Base-by-base conservation (phyloP, 1,140 invertebrate genomes). In the Trichoplusia ni region DNA sequence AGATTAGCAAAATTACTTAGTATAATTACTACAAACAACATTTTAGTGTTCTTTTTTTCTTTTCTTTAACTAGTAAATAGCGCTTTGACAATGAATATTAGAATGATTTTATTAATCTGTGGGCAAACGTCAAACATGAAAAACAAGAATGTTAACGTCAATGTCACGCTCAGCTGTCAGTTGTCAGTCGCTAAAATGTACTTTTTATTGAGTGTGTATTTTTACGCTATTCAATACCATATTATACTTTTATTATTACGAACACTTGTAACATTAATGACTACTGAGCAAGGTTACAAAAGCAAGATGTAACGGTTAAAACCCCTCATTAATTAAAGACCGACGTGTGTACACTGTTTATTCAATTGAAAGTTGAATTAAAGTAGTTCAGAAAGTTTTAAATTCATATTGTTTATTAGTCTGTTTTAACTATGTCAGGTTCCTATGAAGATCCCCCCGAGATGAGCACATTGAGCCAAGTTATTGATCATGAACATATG, bases 401-500 rank as follows among this genome's bases (percentile, higher is more conserved):
- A 27, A 58, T 38, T 11, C 37, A 25, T 54, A 14, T 54, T 25
- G 35, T 51, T 47, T 72, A 69, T 73, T 58, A 63, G 61, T 31
- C 53, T 67, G 29, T 54, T 35, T 63, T 60, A 42, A 61, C 46
- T 29, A 49, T 74, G 62, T 44, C 60, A 63, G 59, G 31, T 58
- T 54, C 58, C 14, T 44, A 59, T 47, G 44, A 46, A 60, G 27
- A 58, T 14, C 40, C 35, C 18, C 11, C 11, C 62, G 75, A 75
- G 25, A 87, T 86, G 82, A 73, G 74, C 16, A 62, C 66, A n/a
- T 67, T 84, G 40, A 88, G 84, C 62, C 81, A 79, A 65, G 69
- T 88, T 53, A 90, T 91, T 51, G 79, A 77, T 18, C 58, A 79
- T 49, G 75, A 84, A 4, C 75, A 84, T 62, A 91, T 92, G 80